phyloP scores from a whole-genome alignment of 2,113 vertebrate species.

The Zeus faber region DNA sequence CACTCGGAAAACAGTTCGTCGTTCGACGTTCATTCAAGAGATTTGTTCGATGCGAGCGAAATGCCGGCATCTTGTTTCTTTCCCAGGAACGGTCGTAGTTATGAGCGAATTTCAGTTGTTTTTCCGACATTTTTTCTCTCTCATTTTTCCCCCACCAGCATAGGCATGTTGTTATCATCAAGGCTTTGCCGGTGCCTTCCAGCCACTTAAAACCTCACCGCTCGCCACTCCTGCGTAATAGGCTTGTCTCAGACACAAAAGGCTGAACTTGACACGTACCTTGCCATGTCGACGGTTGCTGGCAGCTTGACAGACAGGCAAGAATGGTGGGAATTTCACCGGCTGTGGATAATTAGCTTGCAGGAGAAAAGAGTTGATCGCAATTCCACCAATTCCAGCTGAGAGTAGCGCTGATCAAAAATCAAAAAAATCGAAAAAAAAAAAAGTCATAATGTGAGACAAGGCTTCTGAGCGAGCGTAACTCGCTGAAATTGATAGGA shows the following conservation, averaged over 20 bases:
- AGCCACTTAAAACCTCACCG: slow-evolving; percentile 52
- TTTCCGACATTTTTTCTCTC: slow-evolving; percentile 2
- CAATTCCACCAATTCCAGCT: slow-evolving; percentile 81
- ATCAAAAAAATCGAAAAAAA: slow-evolving; percentile 67
- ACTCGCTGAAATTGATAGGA: slow-evolving; percentile 8
- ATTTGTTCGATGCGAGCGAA: too few species aligned
- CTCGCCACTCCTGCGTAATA: slow-evolving; percentile 72
- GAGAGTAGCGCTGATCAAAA: slow-evolving; percentile 72
- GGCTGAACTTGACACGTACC: slow-evolving; percentile 82
- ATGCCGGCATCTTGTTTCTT: too few species aligned
- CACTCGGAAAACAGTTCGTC: too few species aligned
- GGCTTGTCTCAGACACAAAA: slow-evolving; percentile 79
- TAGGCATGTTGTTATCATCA: slow-evolving; percentile 55
- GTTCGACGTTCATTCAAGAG: too few species aligned
- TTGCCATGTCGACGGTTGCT: slow-evolving; percentile 80
- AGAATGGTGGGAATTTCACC: slow-evolving; percentile 77
- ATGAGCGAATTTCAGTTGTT: too few species aligned
- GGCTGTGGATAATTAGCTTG: slow-evolving; percentile 83
- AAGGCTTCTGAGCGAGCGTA: slow-evolving; percentile 40
- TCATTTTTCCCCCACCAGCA: slow-evolving; percentile 22
- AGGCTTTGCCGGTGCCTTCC: slow-evolving; percentile 52
- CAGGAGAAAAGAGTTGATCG: slow-evolving; percentile 77
- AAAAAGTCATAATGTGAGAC: slow-evolving; percentile 42
- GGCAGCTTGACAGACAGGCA: slow-evolving; percentile 82
- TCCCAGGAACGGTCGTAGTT: too few species aligned